A percentile compares a stretch with the other conserved stretches of the same genome.
Conservation (phyloP, 2,113 vertebrate genomes). For the Sarotherodon lohbergeri region DNA sequence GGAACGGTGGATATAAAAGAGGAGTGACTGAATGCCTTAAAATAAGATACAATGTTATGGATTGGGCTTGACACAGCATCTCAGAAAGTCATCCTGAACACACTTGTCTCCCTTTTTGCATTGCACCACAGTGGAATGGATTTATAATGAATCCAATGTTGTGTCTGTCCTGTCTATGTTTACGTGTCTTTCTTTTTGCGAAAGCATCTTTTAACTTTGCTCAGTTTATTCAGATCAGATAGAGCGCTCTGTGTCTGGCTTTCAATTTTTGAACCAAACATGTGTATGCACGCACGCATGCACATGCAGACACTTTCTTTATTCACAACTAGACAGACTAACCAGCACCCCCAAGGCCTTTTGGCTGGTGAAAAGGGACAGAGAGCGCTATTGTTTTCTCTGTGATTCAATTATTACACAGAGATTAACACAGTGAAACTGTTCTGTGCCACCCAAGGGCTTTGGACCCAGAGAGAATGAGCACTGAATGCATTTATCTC, state of each 20-base stretch:
- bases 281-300: background rate
- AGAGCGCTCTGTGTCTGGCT: background rate
- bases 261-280: background rate
- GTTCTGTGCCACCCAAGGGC: constrained; percentile 49
- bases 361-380: constrained; percentile 55
- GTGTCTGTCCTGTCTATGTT: background rate
- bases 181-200: background rate
- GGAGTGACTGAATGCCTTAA: background rate
- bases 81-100: background rate
- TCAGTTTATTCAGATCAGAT: constrained; percentile 16
- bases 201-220: background rate
- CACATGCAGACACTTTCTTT: background rate
- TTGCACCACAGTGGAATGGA: background rate
- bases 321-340: constrained; percentile 9
- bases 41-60: background rate
- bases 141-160: constrained; percentile 10
- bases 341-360: constrained; percentile 54
- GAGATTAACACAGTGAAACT: constrained; percentile 61
- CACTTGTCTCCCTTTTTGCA: background rate
- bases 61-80: background rate
- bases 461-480: constrained; percentile 44
- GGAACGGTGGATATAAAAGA: background rate
- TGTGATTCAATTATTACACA: constrained; percentile 67
- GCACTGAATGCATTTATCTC: constrained; percentile 28
- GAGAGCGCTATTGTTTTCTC: constrained; percentile 50